phyloP scores from a whole-genome alignment of 2,113 vertebrate species.

The Laticauda laticaudata region DNA sequence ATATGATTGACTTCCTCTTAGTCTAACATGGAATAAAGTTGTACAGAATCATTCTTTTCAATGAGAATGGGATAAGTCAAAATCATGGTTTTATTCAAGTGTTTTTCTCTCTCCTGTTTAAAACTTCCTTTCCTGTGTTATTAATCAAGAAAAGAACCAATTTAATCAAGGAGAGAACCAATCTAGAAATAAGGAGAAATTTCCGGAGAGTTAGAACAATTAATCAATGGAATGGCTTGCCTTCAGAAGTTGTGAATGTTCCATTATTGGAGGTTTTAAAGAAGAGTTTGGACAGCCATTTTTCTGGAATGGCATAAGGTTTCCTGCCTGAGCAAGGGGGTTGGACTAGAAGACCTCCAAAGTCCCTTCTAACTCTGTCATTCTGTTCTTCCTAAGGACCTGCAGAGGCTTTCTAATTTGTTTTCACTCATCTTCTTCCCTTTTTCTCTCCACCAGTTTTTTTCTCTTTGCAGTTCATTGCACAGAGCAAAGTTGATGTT shows the following conservation, averaged over 20 bases:
- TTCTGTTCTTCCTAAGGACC: not conserved
- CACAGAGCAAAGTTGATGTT: not conserved
- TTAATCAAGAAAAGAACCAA: no score
- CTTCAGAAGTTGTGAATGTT: no score
- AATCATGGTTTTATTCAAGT: constrained; percentile 12
- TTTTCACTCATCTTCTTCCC: not conserved
- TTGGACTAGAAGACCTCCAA: no score
- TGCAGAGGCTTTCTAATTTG: not conserved
- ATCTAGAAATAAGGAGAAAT: no score
- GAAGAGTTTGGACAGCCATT: no score
- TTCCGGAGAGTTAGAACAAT: no score
- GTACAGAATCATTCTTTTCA: constrained; percentile 62
- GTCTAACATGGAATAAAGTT: constrained; percentile 35
- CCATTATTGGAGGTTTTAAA: no score
- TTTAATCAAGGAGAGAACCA: no score
- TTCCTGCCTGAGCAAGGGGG: no score
- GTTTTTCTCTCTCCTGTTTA: not conserved
- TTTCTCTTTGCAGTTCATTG: not conserved
- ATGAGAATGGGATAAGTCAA: not conserved
- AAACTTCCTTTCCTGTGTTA: not conserved
- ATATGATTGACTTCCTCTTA: constrained; percentile 48
- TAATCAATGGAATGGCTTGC: no score
- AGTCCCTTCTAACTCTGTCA: no score
- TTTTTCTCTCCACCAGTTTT: not conserved
- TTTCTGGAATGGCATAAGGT: no score